Conservation (phyloP, 2,797 vertebrate genomes). For the Peromyscus nudipes region DNA sequence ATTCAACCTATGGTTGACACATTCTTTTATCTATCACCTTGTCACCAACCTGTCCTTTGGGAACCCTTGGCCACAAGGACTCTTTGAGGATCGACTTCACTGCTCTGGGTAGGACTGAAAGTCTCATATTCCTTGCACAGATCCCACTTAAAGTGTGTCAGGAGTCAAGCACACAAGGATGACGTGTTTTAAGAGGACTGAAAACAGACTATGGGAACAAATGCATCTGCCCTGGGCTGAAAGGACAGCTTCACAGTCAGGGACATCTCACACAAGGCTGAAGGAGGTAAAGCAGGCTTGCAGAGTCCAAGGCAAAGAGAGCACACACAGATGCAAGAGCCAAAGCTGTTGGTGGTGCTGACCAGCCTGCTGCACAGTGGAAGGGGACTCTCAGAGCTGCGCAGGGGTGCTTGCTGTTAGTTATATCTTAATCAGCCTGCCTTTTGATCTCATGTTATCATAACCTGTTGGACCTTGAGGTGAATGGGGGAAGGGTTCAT, state of each 20-base stretch:
- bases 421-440: background rate
- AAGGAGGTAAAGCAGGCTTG: background rate
- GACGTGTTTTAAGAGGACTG: background rate
- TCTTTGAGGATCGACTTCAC: background rate
- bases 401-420: background rate
- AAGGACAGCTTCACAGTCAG: background rate
- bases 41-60: background rate
- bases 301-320: background rate
- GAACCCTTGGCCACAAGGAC: background rate
- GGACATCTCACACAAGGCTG: background rate
- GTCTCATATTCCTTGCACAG: background rate
- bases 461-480: background rate
- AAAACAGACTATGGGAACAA: background rate
- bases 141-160: background rate
- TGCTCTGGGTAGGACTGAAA: background rate
- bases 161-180: background rate
- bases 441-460: background rate
- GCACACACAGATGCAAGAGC: rapidly evolving
- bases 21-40: background rate
- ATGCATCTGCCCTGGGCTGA: background rate
- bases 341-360: background rate
- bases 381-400: background rate
- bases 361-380: rapidly evolving
- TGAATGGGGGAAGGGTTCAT: background rate
- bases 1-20: background rate